phyloP scores from a whole-genome alignment of 2,888 invertebrate species.

The Sesia apiformis region DNA sequence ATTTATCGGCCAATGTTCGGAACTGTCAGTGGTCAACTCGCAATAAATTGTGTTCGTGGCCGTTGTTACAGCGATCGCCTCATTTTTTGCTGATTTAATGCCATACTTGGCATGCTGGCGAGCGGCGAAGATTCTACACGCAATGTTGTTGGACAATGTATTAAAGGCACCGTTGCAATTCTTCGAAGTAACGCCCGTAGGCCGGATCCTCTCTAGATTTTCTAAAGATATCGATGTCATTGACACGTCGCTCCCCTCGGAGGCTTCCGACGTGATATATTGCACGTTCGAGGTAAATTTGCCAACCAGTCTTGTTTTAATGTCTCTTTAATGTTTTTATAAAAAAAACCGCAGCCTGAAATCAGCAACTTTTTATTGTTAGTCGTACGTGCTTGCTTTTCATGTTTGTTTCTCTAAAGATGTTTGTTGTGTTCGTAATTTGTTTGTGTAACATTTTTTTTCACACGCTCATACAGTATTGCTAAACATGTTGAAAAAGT shows the following conservation, averaged over 20 bases:
- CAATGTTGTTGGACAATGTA: conserved; percentile 74
- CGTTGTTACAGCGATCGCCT: conserved; percentile 79
- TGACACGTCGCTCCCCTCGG: conserved; percentile 80
- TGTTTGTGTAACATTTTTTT: no score
- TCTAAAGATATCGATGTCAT: conserved; percentile 84
- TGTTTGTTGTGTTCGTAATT: no score
- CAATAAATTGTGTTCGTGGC: conserved; percentile 16
- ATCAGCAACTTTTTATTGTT: no score
- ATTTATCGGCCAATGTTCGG: no score
- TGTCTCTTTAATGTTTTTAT: no score
- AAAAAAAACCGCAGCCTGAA: no score
- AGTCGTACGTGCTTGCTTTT: no score
- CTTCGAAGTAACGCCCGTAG: conserved; percentile 86
- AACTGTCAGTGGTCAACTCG: not conserved
- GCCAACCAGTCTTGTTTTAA: no score
- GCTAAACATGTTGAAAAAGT: no score
- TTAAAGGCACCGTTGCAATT: conserved; percentile 81
- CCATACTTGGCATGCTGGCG: conserved; percentile 80
- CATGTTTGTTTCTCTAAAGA: no score
- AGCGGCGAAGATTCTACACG: conserved; percentile 78
- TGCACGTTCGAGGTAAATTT: conserved; percentile 81
- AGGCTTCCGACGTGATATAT: conserved; percentile 79
- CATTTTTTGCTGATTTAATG: conserved; percentile 79
- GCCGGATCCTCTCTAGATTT: conserved; percentile 83
- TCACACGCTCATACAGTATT: no score